Evolutionary conservation across 2,888 invertebrate genomes (phyloP).

Genomic region (Lordiphosa andalusiaca): DNA sequence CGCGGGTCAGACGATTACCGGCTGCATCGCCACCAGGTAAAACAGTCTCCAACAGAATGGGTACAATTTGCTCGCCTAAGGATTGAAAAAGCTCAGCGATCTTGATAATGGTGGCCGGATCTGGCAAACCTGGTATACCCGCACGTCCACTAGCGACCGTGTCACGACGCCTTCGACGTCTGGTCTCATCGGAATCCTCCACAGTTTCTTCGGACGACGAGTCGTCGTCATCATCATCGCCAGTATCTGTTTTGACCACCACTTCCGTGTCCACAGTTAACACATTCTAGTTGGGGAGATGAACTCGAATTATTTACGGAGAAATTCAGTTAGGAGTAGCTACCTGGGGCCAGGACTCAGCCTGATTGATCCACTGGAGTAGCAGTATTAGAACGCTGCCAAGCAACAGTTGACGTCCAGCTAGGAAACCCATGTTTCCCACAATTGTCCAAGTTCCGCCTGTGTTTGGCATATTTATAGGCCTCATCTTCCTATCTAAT

Average conservation of each 20-base stretch:
- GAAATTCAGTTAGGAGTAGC: neutral
- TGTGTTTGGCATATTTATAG: conserved; percentile 23
- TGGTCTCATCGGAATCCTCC: conserved; percentile 62
- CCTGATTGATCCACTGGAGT: conserved; percentile 13
- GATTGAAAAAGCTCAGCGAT: conserved; percentile 74
- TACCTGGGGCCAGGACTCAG: conserved; percentile 37
- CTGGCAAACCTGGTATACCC: conserved; percentile 74
- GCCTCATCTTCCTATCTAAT: conserved; percentile 18
- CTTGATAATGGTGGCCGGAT: conserved; percentile 73
- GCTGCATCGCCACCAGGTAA: conserved; percentile 36
- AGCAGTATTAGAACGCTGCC: conserved; percentile 19
- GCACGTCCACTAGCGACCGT: conserved; percentile 21
- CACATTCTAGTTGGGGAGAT: conserved; percentile 10
- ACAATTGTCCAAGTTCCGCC: neutral
- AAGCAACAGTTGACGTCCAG: conserved; percentile 35
- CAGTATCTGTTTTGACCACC: conserved; percentile 22
- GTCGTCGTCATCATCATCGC: conserved; percentile 49
- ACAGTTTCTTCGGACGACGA: conserved; percentile 75
- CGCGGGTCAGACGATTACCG: conserved; percentile 48
- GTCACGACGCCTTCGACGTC: conserved; percentile 42
- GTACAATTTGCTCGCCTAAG: conserved; percentile 74
- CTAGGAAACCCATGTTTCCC: conserved; percentile 25
- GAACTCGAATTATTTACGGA: neutral
- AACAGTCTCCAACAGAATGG: conserved; percentile 70
- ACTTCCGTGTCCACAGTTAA: conserved; percentile 16